These are phyloP conservation scores for Caenorhabditis sp. DNA, from an alignment of 2,888 invertebrate species.

Conservation along the genomic window DNA sequence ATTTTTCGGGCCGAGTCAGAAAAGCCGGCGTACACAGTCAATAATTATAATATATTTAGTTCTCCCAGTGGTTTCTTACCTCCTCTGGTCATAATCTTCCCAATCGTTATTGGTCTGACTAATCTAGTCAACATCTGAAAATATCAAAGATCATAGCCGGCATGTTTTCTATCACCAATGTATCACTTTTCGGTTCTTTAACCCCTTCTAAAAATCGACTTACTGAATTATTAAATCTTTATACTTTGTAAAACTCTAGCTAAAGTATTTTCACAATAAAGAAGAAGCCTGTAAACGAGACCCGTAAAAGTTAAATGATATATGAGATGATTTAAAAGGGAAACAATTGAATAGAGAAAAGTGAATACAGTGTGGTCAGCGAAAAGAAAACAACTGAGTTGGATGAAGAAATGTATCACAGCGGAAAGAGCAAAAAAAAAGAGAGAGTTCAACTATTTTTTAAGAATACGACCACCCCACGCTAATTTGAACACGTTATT, in stretches of 20 bases:
- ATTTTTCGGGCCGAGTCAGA: no score
- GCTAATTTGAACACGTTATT: constrained; percentile 84
- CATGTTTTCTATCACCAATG: neutral
- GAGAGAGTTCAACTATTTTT: constrained; percentile 1
- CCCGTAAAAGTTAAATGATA: neutral
- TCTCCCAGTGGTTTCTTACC: no score
- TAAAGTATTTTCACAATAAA: neutral
- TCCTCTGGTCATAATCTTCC: no score
- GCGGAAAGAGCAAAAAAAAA: neutral
- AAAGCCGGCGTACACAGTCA: no score
- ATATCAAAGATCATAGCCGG: neutral
- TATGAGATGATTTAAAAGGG: neutral
- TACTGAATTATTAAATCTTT: neutral
- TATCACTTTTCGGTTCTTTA: neutral
- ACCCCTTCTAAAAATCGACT: neutral
- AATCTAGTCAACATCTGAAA: neutral
- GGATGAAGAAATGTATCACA: neutral
- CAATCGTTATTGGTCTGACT: no score
- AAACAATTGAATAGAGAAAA: neutral
- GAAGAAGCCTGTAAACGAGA: neutral
- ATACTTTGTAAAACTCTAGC: neutral
- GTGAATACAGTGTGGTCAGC: neutral
- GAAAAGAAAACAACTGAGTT: constrained; percentile 2
- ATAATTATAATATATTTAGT: no score
- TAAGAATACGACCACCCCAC: constrained; percentile 82